Conservation (phyloP, 1,140 invertebrate species). For the Scylla paramamosain region DNA sequence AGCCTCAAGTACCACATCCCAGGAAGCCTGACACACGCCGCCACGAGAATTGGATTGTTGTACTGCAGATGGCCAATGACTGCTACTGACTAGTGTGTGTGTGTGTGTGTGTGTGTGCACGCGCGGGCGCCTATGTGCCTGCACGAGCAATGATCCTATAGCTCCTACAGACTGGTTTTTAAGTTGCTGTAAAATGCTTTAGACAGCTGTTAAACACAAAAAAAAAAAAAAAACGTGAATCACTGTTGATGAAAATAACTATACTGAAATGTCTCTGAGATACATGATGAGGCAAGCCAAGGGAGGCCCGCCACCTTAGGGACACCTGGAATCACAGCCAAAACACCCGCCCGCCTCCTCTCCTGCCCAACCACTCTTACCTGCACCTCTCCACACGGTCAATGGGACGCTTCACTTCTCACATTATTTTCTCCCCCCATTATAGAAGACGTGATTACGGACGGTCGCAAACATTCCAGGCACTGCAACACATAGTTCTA, state of each 20-base stretch:
- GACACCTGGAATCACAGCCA: background rate
- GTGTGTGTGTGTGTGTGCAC: slow-evolving; percentile 27
- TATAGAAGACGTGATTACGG: background rate
- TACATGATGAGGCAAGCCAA: background rate
- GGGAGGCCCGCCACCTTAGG: background rate
- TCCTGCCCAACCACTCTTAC: background rate
- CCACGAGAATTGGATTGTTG: too few species aligned
- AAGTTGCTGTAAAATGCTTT: too few species aligned
- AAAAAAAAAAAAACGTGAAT: too few species aligned
- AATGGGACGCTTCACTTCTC: background rate
- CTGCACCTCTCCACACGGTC: background rate
- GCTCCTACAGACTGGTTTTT: too few species aligned
- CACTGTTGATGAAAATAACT: background rate
- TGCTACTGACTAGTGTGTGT: slow-evolving; percentile 40
- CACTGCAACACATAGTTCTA: background rate
- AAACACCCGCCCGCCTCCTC: background rate
- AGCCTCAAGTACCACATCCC: too few species aligned
- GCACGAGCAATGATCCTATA: background rate
- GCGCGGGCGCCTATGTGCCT: background rate
- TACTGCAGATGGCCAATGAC: too few species aligned
- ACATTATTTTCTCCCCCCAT: background rate
- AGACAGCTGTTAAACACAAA: background rate
- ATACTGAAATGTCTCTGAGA: background rate
- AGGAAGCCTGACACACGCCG: too few species aligned
- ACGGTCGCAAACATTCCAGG: background rate